Percentiles rank a stretch among this genome's conserved stretches.
Conservation (phyloP, 1,140 invertebrate genomes). For the Ceratitis capitata region DNA sequence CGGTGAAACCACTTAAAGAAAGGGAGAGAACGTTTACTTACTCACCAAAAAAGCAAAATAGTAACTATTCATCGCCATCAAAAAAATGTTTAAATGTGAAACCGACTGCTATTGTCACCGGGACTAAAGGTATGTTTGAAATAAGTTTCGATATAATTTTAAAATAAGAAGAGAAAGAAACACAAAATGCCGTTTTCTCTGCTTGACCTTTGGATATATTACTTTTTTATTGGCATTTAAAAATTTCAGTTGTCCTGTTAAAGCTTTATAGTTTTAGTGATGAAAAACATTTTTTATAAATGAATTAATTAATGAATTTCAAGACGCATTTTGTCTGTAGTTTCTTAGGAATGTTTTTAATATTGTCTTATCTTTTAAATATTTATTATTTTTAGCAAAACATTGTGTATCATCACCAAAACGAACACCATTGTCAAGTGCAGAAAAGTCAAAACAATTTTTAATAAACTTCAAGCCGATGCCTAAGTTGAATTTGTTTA, state of each 20-base stretch:
- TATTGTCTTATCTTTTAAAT: neutral
- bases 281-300: no score
- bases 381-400: conserved; percentile 2
- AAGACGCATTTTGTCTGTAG: no score
- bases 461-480: conserved; percentile 38
- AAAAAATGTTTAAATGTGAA: neutral
- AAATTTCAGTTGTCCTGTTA: no score
- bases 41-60: conserved; percentile 44
- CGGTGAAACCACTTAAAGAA: neutral
- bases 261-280: no score
- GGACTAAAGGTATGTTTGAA: neutral
- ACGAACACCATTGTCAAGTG: neutral
- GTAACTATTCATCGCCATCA: neutral
- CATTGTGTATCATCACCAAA: neutral
- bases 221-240: no score
- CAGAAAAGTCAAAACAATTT: conserved; percentile 24
- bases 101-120: conserved; percentile 3
- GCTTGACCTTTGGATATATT: no score
- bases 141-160: no score
- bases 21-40: conserved; percentile 54
- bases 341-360: neutral
- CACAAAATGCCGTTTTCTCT: no score
- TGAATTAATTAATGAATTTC: no score
- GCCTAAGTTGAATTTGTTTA: conserved; percentile 51
- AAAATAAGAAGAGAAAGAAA: no score